Percentiles rank a stretch among this genome's conserved stretches.
Evolutionary conservation across 2,888 invertebrate species (phyloP).

Genomic region (Drosophila atripex): DNA sequence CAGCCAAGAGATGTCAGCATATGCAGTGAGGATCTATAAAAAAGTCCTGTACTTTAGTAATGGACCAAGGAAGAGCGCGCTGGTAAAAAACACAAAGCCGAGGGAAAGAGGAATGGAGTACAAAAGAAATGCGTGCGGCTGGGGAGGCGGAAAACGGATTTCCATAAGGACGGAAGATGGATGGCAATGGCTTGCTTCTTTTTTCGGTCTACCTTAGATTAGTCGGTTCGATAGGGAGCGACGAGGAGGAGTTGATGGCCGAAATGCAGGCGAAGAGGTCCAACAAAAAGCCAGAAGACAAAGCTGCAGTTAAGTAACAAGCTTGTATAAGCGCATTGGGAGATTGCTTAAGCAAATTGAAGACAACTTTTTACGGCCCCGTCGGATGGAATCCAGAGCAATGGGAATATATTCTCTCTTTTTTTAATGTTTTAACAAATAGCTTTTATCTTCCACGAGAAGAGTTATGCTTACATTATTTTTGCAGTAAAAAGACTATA

Average conservation of each 20-base stretch:
- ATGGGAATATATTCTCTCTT: background rate
- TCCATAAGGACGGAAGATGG: slow-evolving; percentile 60
- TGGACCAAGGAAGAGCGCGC: slow-evolving; percentile 16
- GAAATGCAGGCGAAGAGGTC: slow-evolving; percentile 7
- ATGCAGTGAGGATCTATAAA: slow-evolving; percentile 42
- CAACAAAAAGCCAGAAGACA: slow-evolving; percentile 17
- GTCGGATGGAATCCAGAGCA: background rate
- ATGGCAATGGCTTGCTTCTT: slow-evolving; percentile 39
- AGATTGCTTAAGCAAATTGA: slow-evolving; percentile 28
- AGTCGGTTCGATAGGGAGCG: slow-evolving; percentile 15
- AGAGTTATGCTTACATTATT: background rate
- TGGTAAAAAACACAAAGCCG: slow-evolving; percentile 3
- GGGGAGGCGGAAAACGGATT: slow-evolving; percentile 53
- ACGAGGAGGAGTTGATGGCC: slow-evolving; percentile 20
- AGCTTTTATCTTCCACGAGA: background rate
- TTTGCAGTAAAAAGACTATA: background rate
- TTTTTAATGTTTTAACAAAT: background rate
- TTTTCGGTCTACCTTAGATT: slow-evolving; percentile 39
- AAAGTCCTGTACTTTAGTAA: slow-evolving; percentile 30
- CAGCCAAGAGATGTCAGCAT: slow-evolving; percentile 53
- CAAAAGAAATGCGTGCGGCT: slow-evolving; percentile 38
- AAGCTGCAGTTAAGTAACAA: slow-evolving; percentile 34
- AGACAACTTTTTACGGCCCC: background rate
- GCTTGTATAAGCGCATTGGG: slow-evolving; percentile 24
- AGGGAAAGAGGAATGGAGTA: background rate